Evolutionary conservation across 2,888 invertebrate species (phyloP), one percentile per base, ranked within the genome.

Genomic region (Galeruca laticollis): DNA sequence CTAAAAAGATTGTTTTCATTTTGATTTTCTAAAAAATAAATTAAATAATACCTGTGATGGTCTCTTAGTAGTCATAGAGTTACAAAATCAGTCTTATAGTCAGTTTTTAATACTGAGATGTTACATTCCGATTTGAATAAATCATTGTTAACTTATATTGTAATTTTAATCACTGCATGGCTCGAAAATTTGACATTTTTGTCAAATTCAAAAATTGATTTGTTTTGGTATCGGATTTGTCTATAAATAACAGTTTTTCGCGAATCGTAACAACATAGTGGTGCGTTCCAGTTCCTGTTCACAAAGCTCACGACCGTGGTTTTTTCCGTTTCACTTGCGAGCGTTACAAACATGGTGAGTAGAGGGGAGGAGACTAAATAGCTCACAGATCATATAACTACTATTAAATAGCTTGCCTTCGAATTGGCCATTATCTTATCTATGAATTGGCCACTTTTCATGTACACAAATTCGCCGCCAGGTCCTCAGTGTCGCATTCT

Each of bases 31-130:
- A 20, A 51, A 13, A n/a, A 37, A 18, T 33, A n/a, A 6, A 11
- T 26, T 20, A 3, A 11, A 26, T 20, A 43, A 33, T 40, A 63
- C 35, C 8, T 56, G 51, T 60, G 40, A 61, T n/a, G n/a, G 15
- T 60, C 20, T 47, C n/a, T 33, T 47, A 40, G 60, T 56, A 64
- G 40, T 63, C 43, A 71, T 51, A 66, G 43, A 35, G 37, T 47
- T 60, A 26, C 57, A 63, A 61, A 71, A 68, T 74, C 74, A 74
- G 74, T 74, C 74, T 74, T 74, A 35, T 69, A 43, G 1, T 47
- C 56, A 37, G 20, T 70, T 59, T 70, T 43, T 71, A 73, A 74
- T 72, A 74, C 74, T 70, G 68, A 49, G 21, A 57, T 66, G 57
- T 56, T 59, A 62, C 51, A 54, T 21, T 62, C 31, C 54, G 35